Conservation (phyloP, 2,113 vertebrate genomes). For the Solea solea region DNA sequence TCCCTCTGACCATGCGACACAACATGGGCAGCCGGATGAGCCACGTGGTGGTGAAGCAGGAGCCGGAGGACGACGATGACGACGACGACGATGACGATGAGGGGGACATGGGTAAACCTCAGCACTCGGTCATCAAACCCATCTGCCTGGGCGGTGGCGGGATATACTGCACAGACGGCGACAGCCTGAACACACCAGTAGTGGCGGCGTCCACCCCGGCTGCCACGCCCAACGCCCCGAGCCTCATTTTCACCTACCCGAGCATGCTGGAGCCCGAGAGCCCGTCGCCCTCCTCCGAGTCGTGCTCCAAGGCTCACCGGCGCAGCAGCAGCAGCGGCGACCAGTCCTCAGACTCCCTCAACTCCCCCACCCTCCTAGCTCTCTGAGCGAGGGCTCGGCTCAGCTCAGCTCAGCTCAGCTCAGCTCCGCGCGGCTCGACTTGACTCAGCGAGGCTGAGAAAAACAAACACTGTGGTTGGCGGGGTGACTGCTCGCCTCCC, state of each 20-base stretch:
- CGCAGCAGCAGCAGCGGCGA: constrained; percentile 99
- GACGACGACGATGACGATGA: constrained; percentile 77
- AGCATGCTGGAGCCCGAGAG: constrained; percentile 96
- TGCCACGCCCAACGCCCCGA: constrained; percentile 91
- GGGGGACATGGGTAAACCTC: constrained; percentile 81
- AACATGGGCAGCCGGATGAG: constrained; percentile 68
- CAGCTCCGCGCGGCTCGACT: neutral
- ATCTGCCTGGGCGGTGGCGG: constrained; percentile 90
- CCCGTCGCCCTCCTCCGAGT: constrained; percentile 94
- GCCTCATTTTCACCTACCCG: constrained; percentile 98
- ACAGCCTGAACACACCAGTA: constrained; percentile 97
- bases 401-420: neutral
- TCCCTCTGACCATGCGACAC: constrained; percentile 84
- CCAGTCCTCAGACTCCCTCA: constrained; percentile 99
- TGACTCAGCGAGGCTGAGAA: constrained; percentile 4
- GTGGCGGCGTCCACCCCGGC: constrained; percentile 95
- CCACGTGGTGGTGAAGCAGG: constrained; percentile 92
- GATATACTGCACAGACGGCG: constrained; percentile 89
- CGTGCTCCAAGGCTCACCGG: constrained; percentile 98
- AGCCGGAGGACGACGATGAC: constrained; percentile 85
- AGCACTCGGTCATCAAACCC: constrained; percentile 97
- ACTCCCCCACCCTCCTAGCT: constrained; percentile 97
- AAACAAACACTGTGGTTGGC: constrained; percentile 68
- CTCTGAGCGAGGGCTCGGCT: constrained; percentile 82
- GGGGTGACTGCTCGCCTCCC: constrained; percentile 9